A percentile compares a stretch with the other conserved stretches of the same genome.
Evolutionary conservation across 92 coral and sea anemone genomes (phyloP).

Genomic region (Montipora capitata): DNA sequence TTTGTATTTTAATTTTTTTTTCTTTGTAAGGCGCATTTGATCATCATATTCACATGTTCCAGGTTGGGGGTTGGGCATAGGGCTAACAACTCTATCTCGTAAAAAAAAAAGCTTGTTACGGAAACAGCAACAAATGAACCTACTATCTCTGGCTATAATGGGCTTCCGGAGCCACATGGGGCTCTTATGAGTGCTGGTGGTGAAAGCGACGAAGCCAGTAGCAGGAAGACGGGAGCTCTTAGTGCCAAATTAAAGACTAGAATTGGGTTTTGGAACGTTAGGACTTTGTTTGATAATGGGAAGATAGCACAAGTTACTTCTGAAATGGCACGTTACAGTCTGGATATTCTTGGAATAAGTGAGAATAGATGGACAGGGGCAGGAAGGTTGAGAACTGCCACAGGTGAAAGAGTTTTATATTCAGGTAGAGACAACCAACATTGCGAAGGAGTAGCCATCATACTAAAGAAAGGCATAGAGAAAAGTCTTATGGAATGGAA

Average conservation of each 20-base stretch:
- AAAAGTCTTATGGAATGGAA: conserved; percentile 40
- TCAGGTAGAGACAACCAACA: conserved; percentile 34
- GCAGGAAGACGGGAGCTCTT: conserved; percentile 5
- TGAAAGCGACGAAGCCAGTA: conserved; percentile 1
- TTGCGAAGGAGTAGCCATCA: conserved; percentile 29
- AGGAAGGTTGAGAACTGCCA: background rate
- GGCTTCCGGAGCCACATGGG: conserved; percentile 26
- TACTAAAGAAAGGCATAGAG: conserved; percentile 38
- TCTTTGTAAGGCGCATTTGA: too few species aligned
- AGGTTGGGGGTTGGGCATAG: too few species aligned
- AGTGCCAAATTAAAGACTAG: conserved; percentile 28
- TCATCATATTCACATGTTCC: too few species aligned
- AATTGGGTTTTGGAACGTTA: conserved; percentile 33
- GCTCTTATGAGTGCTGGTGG: background rate
- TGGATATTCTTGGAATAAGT: conserved; percentile 45
- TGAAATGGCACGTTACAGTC: conserved; percentile 39
- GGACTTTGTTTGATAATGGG: conserved; percentile 34
- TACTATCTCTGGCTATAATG: background rate
- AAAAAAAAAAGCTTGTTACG: conserved; percentile 24
- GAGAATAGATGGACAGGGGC: conserved; percentile 62
- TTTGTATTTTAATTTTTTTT: too few species aligned
- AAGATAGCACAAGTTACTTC: conserved; percentile 40
- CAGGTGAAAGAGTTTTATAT: conserved; percentile 34
- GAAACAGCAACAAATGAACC: conserved; percentile 29
- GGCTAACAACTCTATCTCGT: too few species aligned